Conservation (phyloP, 37 sponge, comb jelly and placozoan species). For the Crambe crambe region DNA sequence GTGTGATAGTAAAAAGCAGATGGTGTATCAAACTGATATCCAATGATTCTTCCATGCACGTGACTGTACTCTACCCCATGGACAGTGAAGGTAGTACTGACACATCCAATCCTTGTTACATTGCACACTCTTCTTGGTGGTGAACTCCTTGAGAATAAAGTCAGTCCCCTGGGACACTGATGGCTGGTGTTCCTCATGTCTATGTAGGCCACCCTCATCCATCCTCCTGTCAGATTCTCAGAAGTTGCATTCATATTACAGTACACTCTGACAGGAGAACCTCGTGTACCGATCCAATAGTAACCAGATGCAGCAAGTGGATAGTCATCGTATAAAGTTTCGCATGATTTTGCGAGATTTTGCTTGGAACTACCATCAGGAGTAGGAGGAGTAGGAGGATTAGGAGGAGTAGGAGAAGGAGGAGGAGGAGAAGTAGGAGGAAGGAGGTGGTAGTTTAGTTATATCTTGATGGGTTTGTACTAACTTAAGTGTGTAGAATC, state of each 20-base stretch:
- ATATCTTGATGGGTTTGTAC: background rate
- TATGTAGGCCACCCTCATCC: slow-evolving; percentile 20
- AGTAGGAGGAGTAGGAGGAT: no score
- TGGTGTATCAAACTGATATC: slow-evolving; percentile 9
- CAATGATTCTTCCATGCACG: slow-evolving; percentile 33
- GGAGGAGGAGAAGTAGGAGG: no score
- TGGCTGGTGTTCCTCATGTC: slow-evolving; percentile 13
- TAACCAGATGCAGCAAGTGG: background rate
- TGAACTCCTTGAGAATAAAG: background rate
- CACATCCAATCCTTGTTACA: background rate
- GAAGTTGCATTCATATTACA: no score
- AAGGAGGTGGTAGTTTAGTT: background rate
- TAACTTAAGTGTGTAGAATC: no score
- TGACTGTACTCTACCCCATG: background rate
- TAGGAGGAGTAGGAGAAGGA: no score
- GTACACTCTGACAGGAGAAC: slow-evolving; percentile 1
- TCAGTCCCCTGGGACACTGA: slow-evolving; percentile 4
- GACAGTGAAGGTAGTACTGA: no score
- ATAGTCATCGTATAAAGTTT: background rate
- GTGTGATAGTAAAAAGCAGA: background rate
- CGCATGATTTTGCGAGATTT: background rate
- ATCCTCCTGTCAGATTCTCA: no score
- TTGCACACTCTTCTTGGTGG: background rate
- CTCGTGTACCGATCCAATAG: background rate
- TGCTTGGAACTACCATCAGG: background rate